A percentile compares a stretch with the other conserved stretches of the same genome.
These are phyloP conservation scores for Microcebus murinus DNA, from an alignment of 2,113 vertebrate species.

Conservation along the genomic window DNA sequence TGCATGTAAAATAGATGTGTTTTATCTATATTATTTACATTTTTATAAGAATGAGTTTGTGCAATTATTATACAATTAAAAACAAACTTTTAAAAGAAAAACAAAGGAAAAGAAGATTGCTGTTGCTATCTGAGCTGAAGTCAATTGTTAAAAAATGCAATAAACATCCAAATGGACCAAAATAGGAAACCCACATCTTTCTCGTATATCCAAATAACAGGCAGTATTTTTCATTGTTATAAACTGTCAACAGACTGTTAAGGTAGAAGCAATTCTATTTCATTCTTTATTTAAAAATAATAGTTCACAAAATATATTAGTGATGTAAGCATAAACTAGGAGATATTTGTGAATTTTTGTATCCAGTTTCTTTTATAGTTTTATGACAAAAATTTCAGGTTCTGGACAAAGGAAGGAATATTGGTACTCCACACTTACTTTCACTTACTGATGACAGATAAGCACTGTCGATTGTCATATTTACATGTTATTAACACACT, in stretches of 20 bases:
- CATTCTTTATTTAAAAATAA: slow-evolving; percentile 70
- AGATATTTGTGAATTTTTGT: slow-evolving; percentile 36
- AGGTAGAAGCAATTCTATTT: neutral
- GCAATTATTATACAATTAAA: neutral
- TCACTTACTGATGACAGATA: slow-evolving; percentile 47
- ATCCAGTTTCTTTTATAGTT: slow-evolving; percentile 44
- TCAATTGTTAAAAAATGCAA: neutral
- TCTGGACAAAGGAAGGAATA: slow-evolving; percentile 46
- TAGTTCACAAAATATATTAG: slow-evolving; percentile 28
- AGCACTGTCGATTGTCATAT: slow-evolving; percentile 22
- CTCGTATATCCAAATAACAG: neutral
- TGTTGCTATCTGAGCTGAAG: neutral
- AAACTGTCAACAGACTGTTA: slow-evolving; percentile 15
- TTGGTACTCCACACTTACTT: neutral
- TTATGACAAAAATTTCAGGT: slow-evolving; percentile 57
- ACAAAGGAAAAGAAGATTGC: neutral
- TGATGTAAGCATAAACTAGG: neutral
- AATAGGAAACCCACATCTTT: slow-evolving; percentile 3
- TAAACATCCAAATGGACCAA: slow-evolving; percentile 15
- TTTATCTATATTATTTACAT: neutral
- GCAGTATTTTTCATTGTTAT: slow-evolving; percentile 12
- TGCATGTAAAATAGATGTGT: neutral
- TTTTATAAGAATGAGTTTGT: neutral
- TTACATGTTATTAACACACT: slow-evolving; percentile 59
- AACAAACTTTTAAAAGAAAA: neutral